Evolutionary conservation across 2,888 invertebrate genomes (phyloP), one percentile per base, ranked within the genome.

Genomic region (Ennomos fuscantarius): DNA sequence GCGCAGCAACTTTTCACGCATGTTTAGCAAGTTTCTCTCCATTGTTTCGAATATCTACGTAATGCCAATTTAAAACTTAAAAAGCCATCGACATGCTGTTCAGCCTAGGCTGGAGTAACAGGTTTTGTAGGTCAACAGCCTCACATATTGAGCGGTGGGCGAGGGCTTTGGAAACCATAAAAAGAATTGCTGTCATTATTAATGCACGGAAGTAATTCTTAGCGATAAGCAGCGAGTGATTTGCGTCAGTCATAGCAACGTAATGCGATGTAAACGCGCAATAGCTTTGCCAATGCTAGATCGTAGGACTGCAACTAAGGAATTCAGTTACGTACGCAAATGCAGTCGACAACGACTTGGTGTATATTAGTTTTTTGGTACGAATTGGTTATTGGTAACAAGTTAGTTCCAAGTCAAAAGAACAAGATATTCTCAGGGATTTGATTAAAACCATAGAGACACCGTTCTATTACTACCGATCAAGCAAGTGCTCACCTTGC

Each of bases 121-220:
- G 78, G 79, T 79, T 79, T 64, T 60, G 63, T 60, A 69, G 78
- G 77, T 79, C 81, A 66, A 73, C 75, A 63, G 68, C 79, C 81
- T 61, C 69, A 58, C 49, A 59, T 55, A 63, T 63, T 55, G 66
- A 68, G 52, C 51, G 24, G 24, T 61, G 33, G 44, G 37, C 44
- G 32, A 47, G 34, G 46, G 47, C 37, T 45, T 50, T 13, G 31
- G 31, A 46, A 36, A 50, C 36, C 6, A 15, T 39, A 39, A 41
- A 46, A 13, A 34, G 13, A 42, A 40, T 47, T 12, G 33, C 47
- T 54, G 9, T 46, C 35, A 33, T 32, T 46, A 37, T 41, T 45
- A 39, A 32, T 33, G n/a, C 11, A 37, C 32, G 15, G 34, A 33
- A 15, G 24, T n/a, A 36, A 46, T 39, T 9, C 13, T 39, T 8